Evolutionary conservation across 2,888 invertebrate genomes (phyloP), one percentile per base, ranked within the genome.

Genomic region (Cyrtodaria siliqua): DNA sequence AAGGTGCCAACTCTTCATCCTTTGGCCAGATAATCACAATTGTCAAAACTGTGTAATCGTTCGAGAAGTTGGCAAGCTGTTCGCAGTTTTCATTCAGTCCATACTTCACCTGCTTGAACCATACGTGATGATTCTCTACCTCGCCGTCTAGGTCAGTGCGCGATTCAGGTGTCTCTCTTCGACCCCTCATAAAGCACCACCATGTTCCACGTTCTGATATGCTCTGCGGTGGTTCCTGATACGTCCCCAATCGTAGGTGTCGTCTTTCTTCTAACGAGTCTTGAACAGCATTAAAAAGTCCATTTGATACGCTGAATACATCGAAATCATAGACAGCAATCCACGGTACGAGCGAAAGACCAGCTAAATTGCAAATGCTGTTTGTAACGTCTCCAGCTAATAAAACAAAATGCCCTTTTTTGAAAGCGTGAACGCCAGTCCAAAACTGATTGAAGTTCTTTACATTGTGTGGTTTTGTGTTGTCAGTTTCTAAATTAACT

Each of bases 261-360:
- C 33, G 4, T 33, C 33, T 33, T 42, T 52, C 75, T 42, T 63
- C 64, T 24, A 81, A 40, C 6, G 55, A 42, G 23, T 68, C 60
- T 66, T 83, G 67, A 20, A 71, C 53, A 12, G 67, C 76, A 52
- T 64, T 61, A 2, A 83, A 53, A 24, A 83, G 57, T 9, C 85
- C 85, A 1, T 33, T 61, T 33, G 78, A 61, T 44, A 72, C 56
- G 29, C 84, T 81, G 12, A 53, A 29, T n/a, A 73, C 29, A 49
- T 83, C 80, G 59, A 83, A 78, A 38, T 83, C 80, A 56, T 72
- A 86, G 6, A 86, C 86, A 29, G 77, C 74, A 44, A 84, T 57
- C 85, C 85, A 86, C 12, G 83, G 82, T n/a, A 78, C 69, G 1
- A 55, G 47, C 2, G 82, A 67, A 29, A 85, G 60, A 33, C 69